phyloP scores from a whole-genome alignment of 2,888 invertebrate species.

The Apodemia duryi region DNA sequence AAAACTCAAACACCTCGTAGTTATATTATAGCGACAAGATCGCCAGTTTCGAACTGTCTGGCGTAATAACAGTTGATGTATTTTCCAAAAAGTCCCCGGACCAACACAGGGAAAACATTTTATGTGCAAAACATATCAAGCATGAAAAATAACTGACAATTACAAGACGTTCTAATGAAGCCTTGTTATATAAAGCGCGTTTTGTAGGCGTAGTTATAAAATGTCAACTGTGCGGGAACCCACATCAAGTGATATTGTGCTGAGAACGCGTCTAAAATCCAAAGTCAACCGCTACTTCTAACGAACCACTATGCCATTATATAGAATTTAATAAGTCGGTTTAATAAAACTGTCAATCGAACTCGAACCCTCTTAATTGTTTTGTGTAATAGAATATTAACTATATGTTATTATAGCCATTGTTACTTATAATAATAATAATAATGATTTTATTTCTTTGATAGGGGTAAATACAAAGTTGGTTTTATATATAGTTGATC shows the following conservation, averaged over 20 bases:
- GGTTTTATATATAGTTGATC: too few relatives aligned
- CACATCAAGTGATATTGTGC: conserved; percentile 40
- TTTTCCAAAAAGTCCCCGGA: too few relatives aligned
- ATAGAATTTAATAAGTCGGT: conserved; percentile 8
- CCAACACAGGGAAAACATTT: too few relatives aligned
- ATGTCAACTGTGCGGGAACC: conserved; percentile 41
- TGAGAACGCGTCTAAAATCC: conserved; percentile 26
- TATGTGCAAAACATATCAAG: not conserved
- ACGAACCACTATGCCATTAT: conserved; percentile 1
- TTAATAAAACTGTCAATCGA: conserved; percentile 15
- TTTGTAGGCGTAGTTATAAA: conserved; percentile 38
- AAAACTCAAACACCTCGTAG: too few relatives aligned
- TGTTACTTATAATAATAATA: too few relatives aligned
- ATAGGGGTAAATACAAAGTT: too few relatives aligned
- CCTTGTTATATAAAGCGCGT: conserved; percentile 30
- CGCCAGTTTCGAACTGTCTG: too few relatives aligned
- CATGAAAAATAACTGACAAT: not conserved
- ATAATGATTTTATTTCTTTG: too few relatives aligned
- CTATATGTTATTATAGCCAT: too few relatives aligned
- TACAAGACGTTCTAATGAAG: not conserved
- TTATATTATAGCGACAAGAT: too few relatives aligned
- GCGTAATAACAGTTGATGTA: too few relatives aligned
- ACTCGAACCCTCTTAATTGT: conserved; percentile 10
- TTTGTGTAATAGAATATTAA: not conserved
- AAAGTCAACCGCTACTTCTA: not conserved